Conservation (phyloP, 2,888 invertebrate species). For the Tipula unca region DNA sequence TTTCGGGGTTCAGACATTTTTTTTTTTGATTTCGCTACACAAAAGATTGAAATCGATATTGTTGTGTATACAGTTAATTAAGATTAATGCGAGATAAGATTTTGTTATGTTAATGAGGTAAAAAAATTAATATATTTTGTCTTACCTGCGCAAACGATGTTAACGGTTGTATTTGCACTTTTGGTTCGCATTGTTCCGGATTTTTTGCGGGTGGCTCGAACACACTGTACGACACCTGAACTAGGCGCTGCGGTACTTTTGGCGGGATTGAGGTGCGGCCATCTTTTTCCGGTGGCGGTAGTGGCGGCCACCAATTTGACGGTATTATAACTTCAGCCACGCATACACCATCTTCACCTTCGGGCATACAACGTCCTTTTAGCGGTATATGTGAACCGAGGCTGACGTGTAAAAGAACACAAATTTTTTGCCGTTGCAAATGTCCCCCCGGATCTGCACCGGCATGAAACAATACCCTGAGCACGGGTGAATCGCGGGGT, state of each 20-base stretch:
- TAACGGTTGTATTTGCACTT: slow-evolving; percentile 60
- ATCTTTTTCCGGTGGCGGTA: slow-evolving; percentile 54
- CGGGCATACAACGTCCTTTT: slow-evolving; percentile 87
- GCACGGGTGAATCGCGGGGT: slow-evolving; percentile 81
- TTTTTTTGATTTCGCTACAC: not conserved
- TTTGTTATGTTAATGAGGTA: not conserved
- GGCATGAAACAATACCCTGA: slow-evolving; percentile 87
- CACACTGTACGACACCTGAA: slow-evolving; percentile 79
- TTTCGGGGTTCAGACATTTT: not conserved
- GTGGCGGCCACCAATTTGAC: slow-evolving; percentile 82
- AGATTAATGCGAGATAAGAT: not conserved
- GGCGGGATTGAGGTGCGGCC: slow-evolving; percentile 46
- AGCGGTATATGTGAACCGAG: slow-evolving; percentile 53
- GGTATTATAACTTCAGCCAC: slow-evolving; percentile 82
- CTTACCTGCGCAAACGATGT: slow-evolving; percentile 46
- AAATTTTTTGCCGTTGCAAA: slow-evolving; percentile 68
- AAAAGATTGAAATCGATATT: not conserved
- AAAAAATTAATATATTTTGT: not conserved
- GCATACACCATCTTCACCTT: slow-evolving; percentile 87
- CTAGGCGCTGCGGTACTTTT: slow-evolving; percentile 62
- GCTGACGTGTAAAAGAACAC: slow-evolving; percentile 70
- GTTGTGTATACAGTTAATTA: not conserved
- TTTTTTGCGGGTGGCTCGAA: slow-evolving; percentile 68
- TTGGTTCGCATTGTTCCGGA: slow-evolving; percentile 63
- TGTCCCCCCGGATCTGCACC: slow-evolving; percentile 77